Evolutionary conservation across 2,113 vertebrate genomes (phyloP).

Genomic region (Todiramphus chloris): DNA sequence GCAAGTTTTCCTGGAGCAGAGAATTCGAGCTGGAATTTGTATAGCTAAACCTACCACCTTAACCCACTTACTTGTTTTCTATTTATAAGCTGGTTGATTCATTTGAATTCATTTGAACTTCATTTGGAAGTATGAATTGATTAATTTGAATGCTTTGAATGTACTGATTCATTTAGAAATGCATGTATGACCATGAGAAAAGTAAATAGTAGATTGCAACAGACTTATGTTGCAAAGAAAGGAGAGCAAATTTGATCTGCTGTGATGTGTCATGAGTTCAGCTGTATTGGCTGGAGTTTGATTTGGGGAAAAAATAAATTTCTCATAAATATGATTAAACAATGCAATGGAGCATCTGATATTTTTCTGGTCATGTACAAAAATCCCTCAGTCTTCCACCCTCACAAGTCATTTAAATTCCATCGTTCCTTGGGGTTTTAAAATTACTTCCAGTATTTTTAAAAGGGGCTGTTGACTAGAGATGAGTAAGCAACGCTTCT

Average conservation of each 20-base stretch:
- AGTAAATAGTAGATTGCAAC: neutral
- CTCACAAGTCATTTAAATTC: neutral
- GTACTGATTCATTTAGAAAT: neutral
- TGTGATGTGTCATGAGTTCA: neutral
- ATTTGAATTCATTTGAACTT: neutral
- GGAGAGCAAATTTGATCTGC: neutral
- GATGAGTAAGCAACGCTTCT: neutral
- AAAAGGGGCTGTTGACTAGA: neutral
- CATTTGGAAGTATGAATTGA: neutral
- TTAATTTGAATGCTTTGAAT: neutral
- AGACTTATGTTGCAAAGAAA: neutral
- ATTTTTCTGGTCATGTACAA: neutral
- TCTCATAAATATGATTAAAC: neutral
- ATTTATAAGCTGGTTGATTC: neutral
- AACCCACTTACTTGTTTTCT: neutral
- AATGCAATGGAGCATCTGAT: neutral
- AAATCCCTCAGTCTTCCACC: neutral
- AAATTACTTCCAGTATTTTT: slow-evolving; percentile 8
- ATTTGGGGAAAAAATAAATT: neutral
- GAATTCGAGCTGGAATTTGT: neutral
- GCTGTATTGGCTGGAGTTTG: neutral
- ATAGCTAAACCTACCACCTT: neutral
- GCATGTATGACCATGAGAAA: neutral
- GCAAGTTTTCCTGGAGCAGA: neutral
- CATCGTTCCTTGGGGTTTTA: neutral